Conservation (phyloP, 2,113 vertebrate species). For the Gallinago media region DNA sequence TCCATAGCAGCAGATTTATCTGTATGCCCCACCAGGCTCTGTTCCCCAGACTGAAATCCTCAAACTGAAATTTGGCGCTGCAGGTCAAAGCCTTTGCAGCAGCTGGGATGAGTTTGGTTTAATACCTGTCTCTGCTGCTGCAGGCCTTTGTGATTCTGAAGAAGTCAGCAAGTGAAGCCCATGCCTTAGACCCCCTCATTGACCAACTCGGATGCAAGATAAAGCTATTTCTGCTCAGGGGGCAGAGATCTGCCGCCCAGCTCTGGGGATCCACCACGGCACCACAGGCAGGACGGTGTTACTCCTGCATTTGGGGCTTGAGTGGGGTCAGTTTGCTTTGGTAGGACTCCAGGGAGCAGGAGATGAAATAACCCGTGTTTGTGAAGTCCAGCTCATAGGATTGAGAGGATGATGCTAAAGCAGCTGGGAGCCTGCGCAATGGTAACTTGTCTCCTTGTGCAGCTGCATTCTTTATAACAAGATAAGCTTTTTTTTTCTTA, state of each 20-base stretch:
- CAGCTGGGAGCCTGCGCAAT: not conserved
- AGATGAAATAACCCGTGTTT: not conserved
- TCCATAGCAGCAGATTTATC: not conserved
- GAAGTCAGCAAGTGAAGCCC: not conserved
- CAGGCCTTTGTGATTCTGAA: not conserved
- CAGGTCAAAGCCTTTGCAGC: not conserved
- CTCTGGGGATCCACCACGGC: not conserved
- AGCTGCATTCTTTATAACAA: not conserved
- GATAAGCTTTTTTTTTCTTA: not conserved
- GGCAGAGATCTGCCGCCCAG: not conserved
- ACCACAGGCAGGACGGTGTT: not conserved
- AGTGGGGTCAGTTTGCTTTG: not conserved
- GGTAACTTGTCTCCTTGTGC: not conserved
- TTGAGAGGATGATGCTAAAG: not conserved
- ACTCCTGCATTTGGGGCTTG: not conserved
- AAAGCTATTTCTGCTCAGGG: not conserved
- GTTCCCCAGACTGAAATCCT: not conserved
- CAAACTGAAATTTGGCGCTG: not conserved
- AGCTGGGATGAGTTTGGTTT: not conserved
- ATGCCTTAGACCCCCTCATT: not conserved
- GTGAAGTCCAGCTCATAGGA: not conserved
- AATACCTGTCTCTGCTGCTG: not conserved
- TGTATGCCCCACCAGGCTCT: not conserved
- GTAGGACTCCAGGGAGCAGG: not conserved
- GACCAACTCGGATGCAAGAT: not conserved